Percentiles rank a stretch among this genome's conserved stretches.
phyloP scores from a whole-genome alignment of 2,888 invertebrate genomes.

The Rotaria socialis region DNA sequence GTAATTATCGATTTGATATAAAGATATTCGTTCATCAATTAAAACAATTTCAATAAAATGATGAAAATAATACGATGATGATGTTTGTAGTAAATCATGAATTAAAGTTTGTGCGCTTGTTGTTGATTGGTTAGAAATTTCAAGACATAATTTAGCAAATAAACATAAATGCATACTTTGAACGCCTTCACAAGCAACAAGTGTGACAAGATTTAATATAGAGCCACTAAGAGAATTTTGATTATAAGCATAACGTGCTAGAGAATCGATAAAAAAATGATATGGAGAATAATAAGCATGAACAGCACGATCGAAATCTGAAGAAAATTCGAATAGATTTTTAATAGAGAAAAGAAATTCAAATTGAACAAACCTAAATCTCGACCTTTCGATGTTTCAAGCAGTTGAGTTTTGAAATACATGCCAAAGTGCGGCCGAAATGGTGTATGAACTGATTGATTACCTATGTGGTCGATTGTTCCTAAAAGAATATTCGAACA shows the following conservation, averaged over 20 bases:
- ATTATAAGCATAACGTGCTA: constrained; percentile 81
- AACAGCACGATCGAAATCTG: constrained; percentile 69
- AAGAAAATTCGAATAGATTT: not conserved
- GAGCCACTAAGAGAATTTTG: constrained; percentile 58
- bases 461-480: not conserved
- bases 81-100: constrained; percentile 13
- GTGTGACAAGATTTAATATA: not conserved
- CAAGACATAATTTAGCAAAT: constrained; percentile 11
- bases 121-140: not conserved
- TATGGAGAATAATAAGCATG: constrained; percentile 78
- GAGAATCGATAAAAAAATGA: constrained; percentile 78
- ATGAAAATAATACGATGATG: constrained; percentile 19
- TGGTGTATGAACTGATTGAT: constrained; percentile 62
- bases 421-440: constrained; percentile 77
- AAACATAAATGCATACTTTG: not conserved
- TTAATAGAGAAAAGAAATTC: not conserved
- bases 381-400: constrained; percentile 68
- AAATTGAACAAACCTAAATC: not conserved
- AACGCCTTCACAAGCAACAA: constrained; percentile 30
- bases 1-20: constrained; percentile 1
- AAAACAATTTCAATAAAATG: constrained; percentile 32
- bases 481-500: not conserved
- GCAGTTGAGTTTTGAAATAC: constrained; percentile 73
- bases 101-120: not conserved
- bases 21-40: constrained; percentile 27